These are phyloP conservation scores for Nomada lathburiana DNA, from an alignment of 2,888 invertebrate genomes.

Conservation along the genomic window DNA sequence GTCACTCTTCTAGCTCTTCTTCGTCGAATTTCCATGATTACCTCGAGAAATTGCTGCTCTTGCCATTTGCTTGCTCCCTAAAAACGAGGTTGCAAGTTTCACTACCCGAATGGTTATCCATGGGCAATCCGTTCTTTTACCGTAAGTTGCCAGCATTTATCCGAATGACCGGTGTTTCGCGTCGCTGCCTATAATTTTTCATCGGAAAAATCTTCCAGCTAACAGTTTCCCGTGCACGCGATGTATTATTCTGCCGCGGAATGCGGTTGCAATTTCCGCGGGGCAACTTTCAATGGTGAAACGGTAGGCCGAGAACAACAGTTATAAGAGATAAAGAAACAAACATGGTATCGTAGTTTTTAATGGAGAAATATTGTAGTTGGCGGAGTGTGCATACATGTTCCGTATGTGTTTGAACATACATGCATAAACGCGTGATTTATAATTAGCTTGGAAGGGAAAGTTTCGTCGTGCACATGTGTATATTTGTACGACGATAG, in stretches of 20 bases:
- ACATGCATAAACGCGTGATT: no score
- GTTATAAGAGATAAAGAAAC: neutral
- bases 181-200: neutral
- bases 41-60: conserved; percentile 55
- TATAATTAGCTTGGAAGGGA: neutral
- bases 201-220: conserved; percentile 13
- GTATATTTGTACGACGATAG: neutral
- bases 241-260: conserved; percentile 11
- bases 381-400: no score
- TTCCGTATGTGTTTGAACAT: no score
- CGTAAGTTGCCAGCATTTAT: neutral
- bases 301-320: conserved; percentile 8
- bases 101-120: neutral
- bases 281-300: conserved; percentile 3
- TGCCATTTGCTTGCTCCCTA: conserved; percentile 39
- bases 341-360: neutral
- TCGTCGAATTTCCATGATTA: conserved; percentile 48
- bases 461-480: neutral
- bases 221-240: conserved; percentile 8
- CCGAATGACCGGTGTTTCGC: neutral
- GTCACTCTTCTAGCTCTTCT: conserved; percentile 43
- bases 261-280: conserved; percentile 23
- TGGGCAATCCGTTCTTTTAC: conserved; percentile 7
- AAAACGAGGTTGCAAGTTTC: conserved; percentile 45
- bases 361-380: conserved; percentile 3